These are phyloP conservation scores for Drosophila kurseongensis DNA, from an alignment of 1,140 invertebrate species.

Conservation along the genomic window DNA sequence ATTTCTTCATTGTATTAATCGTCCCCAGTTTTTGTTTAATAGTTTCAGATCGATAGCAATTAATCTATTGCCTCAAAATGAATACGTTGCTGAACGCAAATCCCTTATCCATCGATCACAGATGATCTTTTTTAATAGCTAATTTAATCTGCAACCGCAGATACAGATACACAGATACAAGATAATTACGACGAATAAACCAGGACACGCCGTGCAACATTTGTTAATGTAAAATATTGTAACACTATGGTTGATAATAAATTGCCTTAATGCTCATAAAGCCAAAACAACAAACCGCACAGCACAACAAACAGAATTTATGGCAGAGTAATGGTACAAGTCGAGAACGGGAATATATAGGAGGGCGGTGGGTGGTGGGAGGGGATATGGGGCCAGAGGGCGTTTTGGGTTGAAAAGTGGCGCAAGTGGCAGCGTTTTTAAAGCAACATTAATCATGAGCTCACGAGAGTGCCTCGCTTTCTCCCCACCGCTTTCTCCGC, in stretches of 20 bases:
- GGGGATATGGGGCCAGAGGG: neutral
- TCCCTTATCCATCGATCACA: constrained; percentile 4
- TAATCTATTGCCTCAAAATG: neutral
- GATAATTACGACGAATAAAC: constrained; percentile 48
- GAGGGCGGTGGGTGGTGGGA: neutral
- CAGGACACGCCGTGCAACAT: constrained; percentile 31
- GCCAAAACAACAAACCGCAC: constrained; percentile 64
- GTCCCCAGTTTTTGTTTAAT: neutral
- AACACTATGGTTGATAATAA: constrained; percentile 70
- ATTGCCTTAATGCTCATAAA: constrained; percentile 65
- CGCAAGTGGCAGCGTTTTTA: constrained; percentile 75
- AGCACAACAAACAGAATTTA: constrained; percentile 66
- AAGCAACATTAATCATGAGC: constrained; percentile 75
- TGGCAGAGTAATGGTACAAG: constrained; percentile 51
- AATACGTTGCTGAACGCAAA: neutral
- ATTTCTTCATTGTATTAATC: neutral
- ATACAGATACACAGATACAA: constrained; percentile 16
- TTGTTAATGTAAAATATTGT: constrained; percentile 79
- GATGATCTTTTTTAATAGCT: constrained; percentile 7
- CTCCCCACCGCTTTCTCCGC: constrained; percentile 15
- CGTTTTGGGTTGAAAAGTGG: constrained; percentile 41
- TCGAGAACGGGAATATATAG: constrained; percentile 18
- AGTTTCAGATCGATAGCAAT: neutral
- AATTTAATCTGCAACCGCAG: neutral
- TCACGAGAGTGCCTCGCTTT: constrained; percentile 53